A percentile compares a stretch with the other conserved stretches of the same genome.
Conservation (phyloP, 2,888 invertebrate genomes). For the Monochamus alternatus region DNA sequence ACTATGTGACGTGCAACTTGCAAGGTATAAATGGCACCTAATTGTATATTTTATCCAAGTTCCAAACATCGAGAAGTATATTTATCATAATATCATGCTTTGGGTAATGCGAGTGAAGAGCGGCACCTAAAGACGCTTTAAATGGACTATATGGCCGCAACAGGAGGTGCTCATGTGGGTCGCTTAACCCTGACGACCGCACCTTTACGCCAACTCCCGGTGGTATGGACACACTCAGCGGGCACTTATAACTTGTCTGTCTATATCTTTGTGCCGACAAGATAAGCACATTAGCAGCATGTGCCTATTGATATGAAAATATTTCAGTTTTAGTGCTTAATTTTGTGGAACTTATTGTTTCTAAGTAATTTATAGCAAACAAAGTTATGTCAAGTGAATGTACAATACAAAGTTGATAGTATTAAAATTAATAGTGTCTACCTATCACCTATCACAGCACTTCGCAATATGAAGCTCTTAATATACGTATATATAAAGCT, state of each 20-base stretch:
- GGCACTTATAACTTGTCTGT: constrained; percentile 58
- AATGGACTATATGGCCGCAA: constrained; percentile 48
- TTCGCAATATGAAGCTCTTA: no score
- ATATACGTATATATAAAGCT: no score
- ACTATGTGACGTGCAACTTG: no score
- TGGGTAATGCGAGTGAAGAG: constrained; percentile 19
- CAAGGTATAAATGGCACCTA: no score
- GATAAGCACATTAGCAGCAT: constrained; percentile 47
- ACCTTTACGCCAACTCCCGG: constrained; percentile 65
- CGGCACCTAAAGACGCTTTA: constrained; percentile 43
- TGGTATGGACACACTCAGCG: constrained; percentile 58
- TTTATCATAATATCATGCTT: constrained; percentile 4
- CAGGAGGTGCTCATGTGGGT: constrained; percentile 63
- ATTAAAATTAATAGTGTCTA: no score
- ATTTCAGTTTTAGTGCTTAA: neutral
- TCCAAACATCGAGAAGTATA: neutral
- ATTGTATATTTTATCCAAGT: neutral
- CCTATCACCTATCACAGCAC: no score
- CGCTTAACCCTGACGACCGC: constrained; percentile 64
- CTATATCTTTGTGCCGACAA: constrained; percentile 49
- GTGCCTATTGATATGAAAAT: constrained; percentile 33
- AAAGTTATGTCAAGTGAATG: neutral
- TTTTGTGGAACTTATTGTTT: neutral
- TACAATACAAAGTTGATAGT: no score
- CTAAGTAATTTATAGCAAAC: neutral